phyloP scores from a whole-genome alignment of 2,797 vertebrate genomes.

The Pogonophryne albipinna region DNA sequence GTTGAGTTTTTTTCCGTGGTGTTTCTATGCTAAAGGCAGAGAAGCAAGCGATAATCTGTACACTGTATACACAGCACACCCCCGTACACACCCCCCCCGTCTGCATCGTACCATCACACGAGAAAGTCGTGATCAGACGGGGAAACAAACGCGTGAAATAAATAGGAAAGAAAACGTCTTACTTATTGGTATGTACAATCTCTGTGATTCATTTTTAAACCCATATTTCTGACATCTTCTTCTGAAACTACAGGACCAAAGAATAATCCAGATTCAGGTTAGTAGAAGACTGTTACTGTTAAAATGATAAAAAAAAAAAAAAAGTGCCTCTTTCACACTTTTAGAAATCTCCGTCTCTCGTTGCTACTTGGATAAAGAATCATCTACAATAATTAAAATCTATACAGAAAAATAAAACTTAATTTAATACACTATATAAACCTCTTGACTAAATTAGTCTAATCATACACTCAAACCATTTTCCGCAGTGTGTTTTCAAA shows the following conservation, averaged over 20 bases:
- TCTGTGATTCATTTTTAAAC: slow-evolving; percentile 76
- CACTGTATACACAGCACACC: slow-evolving; percentile 85
- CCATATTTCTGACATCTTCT: slow-evolving; percentile 78
- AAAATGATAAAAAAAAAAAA: slow-evolving; percentile 72
- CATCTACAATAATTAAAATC: slow-evolving; percentile 85
- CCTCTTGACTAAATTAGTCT: slow-evolving; percentile 86
- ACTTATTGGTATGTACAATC: slow-evolving; percentile 86
- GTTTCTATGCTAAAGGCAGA: slow-evolving; percentile 87
- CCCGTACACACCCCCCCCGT: slow-evolving; percentile 57
- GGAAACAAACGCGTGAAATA: slow-evolving; percentile 78
- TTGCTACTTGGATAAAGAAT: slow-evolving; percentile 83
- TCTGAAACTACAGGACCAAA: no score
- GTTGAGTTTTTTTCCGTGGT: slow-evolving; percentile 80
- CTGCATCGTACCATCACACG: slow-evolving; percentile 72
- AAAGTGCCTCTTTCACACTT: slow-evolving; percentile 76
- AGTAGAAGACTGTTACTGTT: slow-evolving; percentile 77
- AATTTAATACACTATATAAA: slow-evolving; percentile 90
- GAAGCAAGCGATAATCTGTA: slow-evolving; percentile 86
- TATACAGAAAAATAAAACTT: slow-evolving; percentile 91
- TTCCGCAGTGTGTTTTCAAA: slow-evolving; percentile 77
- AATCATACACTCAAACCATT: slow-evolving; percentile 83
- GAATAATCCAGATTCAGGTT: no score
- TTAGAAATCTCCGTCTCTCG: slow-evolving; percentile 76
- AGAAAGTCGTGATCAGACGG: slow-evolving; percentile 70
- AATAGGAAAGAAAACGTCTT: slow-evolving; percentile 80